A percentile compares a stretch with the other conserved stretches of the same genome.
Conservation (phyloP, 2,888 invertebrate species). For the Drosophila meridionalis region DNA sequence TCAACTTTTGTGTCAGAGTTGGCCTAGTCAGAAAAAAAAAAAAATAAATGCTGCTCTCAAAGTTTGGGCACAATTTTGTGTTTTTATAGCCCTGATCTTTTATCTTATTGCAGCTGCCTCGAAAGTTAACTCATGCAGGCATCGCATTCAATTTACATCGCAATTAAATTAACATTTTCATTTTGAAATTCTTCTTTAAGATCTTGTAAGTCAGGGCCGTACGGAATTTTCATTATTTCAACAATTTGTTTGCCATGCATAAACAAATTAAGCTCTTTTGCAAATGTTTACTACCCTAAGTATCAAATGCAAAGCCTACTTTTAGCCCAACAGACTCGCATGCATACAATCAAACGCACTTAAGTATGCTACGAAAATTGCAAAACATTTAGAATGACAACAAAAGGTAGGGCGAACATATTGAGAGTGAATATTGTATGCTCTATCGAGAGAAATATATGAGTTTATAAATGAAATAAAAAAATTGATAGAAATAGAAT, state of each 20-base stretch:
- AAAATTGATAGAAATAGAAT: too few relatives aligned
- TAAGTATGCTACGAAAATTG: conserved; percentile 45
- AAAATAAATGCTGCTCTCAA: background rate
- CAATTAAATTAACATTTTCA: conserved; percentile 57
- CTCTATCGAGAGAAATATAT: conserved; percentile 2
- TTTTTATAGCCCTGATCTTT: conserved; percentile 50
- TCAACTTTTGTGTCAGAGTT: conserved; percentile 69
- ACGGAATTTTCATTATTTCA: conserved; percentile 62
- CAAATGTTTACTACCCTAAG: conserved; percentile 62
- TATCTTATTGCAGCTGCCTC: conserved; percentile 45
- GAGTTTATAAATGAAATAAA: background rate
- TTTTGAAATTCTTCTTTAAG: conserved; percentile 21
- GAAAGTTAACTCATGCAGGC: conserved; percentile 45
- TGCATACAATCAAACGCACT: conserved; percentile 44
- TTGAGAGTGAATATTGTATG: conserved; percentile 6
- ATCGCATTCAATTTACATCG: conserved; percentile 62
- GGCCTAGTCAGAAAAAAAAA: conserved; percentile 24
- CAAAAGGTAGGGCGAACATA: background rate
- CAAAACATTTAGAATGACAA: background rate
- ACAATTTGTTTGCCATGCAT: conserved; percentile 51
- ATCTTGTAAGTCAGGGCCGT: conserved; percentile 12
- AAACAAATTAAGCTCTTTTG: conserved; percentile 63
- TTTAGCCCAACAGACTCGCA: conserved; percentile 19
- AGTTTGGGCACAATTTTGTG: conserved; percentile 56
- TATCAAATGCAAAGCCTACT: conserved; percentile 39